phyloP scores from a whole-genome alignment of 2,113 vertebrate species.

The Turnix velox region DNA sequence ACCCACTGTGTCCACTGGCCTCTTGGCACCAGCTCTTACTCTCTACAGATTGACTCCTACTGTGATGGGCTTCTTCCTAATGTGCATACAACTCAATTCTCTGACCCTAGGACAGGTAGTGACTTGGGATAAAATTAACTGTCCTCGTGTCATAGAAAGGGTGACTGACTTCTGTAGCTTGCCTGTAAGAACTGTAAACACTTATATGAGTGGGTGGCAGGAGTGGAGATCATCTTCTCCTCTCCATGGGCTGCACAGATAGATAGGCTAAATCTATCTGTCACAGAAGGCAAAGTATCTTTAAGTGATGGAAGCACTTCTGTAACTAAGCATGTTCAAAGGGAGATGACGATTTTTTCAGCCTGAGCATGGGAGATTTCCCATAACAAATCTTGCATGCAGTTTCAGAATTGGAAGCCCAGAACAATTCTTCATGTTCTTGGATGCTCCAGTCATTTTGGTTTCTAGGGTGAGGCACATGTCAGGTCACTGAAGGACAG shows the following conservation, averaged over 20 bases:
- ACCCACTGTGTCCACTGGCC: background rate
- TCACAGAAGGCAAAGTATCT: background rate
- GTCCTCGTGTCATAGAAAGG: background rate
- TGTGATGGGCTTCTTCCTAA: background rate
- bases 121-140: background rate
- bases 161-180: background rate
- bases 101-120: background rate
- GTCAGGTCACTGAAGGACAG: background rate
- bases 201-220: background rate
- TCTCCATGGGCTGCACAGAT: background rate
- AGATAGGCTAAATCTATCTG: background rate
- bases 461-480: background rate
- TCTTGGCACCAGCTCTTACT: background rate
- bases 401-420: background rate
- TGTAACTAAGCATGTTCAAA: background rate
- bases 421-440: background rate
- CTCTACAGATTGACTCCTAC: accelerated
- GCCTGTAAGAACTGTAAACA: background rate
- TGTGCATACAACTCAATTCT: background rate
- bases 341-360: background rate
- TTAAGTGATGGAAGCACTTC: background rate
- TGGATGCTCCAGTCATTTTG: background rate
- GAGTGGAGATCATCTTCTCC: background rate
- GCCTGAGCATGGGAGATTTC: background rate
- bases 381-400: background rate